Evolutionary conservation across 2,797 vertebrate genomes (phyloP).

Genomic region (Chiloscyllium punctatum): DNA sequence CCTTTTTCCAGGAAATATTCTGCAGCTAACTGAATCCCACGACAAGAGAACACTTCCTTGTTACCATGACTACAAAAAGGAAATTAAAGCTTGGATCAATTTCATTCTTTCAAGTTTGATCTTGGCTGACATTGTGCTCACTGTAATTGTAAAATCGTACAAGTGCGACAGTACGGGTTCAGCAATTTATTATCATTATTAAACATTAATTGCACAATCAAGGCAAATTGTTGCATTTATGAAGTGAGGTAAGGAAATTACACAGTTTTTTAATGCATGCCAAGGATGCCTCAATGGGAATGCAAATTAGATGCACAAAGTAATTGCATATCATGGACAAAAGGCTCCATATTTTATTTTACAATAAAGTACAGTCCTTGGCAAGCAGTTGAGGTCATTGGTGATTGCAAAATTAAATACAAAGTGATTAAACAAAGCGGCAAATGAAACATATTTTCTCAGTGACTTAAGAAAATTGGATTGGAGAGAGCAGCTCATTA

Average conservation of each 20-base stretch:
- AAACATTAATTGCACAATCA: background rate
- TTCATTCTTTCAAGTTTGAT: background rate
- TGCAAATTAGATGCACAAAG: slow-evolving; percentile 12
- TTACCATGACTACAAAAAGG: slow-evolving; percentile 83
- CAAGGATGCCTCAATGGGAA: background rate
- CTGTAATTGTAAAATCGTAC: background rate
- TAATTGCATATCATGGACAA: background rate
- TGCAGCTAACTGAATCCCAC: slow-evolving; percentile 91
- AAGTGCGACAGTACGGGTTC: background rate
- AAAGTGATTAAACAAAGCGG: background rate
- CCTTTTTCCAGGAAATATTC: slow-evolving; percentile 97
- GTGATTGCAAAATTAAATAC: background rate
- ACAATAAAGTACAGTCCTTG: background rate
- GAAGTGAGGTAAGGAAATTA: background rate
- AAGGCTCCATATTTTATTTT: background rate
- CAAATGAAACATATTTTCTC: background rate
- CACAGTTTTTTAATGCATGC: background rate
- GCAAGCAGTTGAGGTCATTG: too few relatives aligned
- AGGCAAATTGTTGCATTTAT: background rate
- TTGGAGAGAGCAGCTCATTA: background rate
- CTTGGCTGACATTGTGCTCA: background rate
- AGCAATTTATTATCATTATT: background rate
- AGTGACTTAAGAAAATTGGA: background rate
- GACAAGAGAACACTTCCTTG: slow-evolving; percentile 98
- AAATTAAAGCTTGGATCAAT: slow-evolving; percentile 29